Conservation (phyloP, 2,113 vertebrate species). For the Ovis canadensis region DNA sequence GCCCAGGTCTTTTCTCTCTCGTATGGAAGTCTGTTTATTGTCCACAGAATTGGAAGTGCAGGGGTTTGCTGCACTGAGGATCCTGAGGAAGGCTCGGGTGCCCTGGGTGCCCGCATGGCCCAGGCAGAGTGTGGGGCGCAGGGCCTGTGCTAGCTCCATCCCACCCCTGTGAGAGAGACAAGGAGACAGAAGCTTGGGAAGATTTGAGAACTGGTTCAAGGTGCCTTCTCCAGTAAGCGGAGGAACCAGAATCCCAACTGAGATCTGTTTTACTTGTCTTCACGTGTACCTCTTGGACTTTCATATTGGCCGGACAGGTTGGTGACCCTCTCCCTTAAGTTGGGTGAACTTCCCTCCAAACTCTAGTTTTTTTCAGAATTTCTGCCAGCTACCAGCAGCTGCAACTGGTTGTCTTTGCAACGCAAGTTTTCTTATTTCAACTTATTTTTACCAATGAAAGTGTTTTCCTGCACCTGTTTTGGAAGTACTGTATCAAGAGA, state of each 20-base stretch:
- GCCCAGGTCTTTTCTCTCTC: neutral
- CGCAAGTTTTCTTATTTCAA: neutral
- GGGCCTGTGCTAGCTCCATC: fast-evolving
- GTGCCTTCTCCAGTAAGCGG: neutral
- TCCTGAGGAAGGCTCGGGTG: neutral
- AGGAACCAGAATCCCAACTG: neutral
- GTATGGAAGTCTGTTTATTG: neutral
- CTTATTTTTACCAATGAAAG: conserved; percentile 8
- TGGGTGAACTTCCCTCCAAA: neutral
- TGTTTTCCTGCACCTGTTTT: neutral
- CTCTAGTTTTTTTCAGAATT: neutral
- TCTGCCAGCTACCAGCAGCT: neutral
- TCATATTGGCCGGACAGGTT: neutral
- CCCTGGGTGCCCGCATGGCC: neutral
- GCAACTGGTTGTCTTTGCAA: neutral
- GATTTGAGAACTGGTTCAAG: neutral
- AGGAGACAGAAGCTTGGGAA: neutral
- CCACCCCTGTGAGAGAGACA: neutral
- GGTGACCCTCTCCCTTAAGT: neutral
- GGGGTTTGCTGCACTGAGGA: neutral
- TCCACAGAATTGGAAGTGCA: neutral
- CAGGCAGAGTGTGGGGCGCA: neutral
- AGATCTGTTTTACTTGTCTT: neutral
- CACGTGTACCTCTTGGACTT: neutral
- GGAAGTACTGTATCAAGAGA: neutral